Base-by-base conservation (phyloP, 2,797 vertebrate species). In the Acanthurus lineatus region DNA sequence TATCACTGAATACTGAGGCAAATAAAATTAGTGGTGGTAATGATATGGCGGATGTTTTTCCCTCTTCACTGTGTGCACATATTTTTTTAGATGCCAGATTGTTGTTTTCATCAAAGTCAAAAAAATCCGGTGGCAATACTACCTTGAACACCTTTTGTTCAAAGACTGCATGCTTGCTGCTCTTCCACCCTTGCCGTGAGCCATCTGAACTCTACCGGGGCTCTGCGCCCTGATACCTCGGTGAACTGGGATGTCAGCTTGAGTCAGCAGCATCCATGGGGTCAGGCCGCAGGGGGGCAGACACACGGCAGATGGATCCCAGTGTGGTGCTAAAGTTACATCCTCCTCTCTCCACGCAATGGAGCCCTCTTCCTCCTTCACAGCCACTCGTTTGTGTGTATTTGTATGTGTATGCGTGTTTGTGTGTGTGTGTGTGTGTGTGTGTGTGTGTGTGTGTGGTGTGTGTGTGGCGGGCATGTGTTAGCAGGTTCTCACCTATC, bases 231-330 rank as follows among this genome's bases (percentile, higher is more conserved):
- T 25, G 73, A 80, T 73, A 69, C 70, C 69, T 47, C 60, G 2
- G 66, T 75, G 82, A 88, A 88, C 82, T 61, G 58, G 74, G 61
- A 81, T 82, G 73, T 88, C 84, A 81, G 82, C 78, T 78, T 86
- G 80, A 85, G 76, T 86, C 83, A 84, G 84, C 84, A 74, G 83
- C 71, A 73, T 89, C 76, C 49, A 2, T 16, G 66, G 76, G 77
- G 87, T 90, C 75, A 63, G 83, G 63, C 76, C 38, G 32, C 71
- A 19, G 76, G 78, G 81, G 83, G 79, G 82, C 17, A 48, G 67
- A 54, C 59, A 60, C 65, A 52, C 78, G 82, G 76, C 92, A 93
- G 93, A 92, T 94, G 93, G 92, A 89, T 59, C 87, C 66, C 90
- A 80, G 90, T 61, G 2, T 83, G 91, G 42, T 40, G 63, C 84